phyloP scores from a whole-genome alignment of 1,140 invertebrate species.

The Drosophila pachea region DNA sequence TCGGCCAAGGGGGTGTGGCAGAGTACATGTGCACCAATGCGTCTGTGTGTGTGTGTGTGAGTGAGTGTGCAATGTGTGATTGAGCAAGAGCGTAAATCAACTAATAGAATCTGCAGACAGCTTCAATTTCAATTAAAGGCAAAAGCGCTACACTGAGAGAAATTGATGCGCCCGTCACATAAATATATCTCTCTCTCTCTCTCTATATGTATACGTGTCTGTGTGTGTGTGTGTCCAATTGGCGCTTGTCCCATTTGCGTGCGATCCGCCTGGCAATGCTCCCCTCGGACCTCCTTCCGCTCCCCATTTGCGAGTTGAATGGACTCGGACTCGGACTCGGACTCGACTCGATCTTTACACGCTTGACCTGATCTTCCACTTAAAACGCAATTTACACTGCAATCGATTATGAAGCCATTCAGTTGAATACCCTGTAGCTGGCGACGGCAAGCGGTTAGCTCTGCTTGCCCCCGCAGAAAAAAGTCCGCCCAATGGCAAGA shows the following conservation, averaged over 20 bases:
- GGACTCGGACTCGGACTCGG: slow-evolving; percentile 8
- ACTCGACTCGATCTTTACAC: slow-evolving; percentile 37
- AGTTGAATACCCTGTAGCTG: background rate
- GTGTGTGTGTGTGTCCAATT: slow-evolving; percentile 36
- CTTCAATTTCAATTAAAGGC: slow-evolving; percentile 73
- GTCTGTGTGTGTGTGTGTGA: slow-evolving; percentile 13
- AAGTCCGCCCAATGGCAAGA: too few relatives aligned
- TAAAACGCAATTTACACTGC: slow-evolving; percentile 18
- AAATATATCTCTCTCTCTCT: slow-evolving; percentile 27
- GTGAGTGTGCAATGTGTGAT: slow-evolving; percentile 18
- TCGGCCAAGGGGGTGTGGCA: background rate
- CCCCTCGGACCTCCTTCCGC: background rate
- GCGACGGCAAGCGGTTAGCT: background rate
- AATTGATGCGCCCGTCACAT: slow-evolving; percentile 71
- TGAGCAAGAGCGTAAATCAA: slow-evolving; percentile 63
- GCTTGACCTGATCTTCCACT: slow-evolving; percentile 56
- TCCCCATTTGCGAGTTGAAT: slow-evolving; percentile 18
- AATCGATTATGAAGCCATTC: slow-evolving; percentile 4
- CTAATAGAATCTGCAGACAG: slow-evolving; percentile 75
- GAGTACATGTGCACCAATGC: background rate
- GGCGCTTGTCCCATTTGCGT: slow-evolving; percentile 63
- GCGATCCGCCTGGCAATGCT: background rate
- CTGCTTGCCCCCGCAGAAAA: too few relatives aligned
- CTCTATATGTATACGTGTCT: too few relatives aligned
- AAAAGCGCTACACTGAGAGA: slow-evolving; percentile 36